phyloP scores from a whole-genome alignment of 1,140 invertebrate genomes.

The Hirudo medicinalis region DNA sequence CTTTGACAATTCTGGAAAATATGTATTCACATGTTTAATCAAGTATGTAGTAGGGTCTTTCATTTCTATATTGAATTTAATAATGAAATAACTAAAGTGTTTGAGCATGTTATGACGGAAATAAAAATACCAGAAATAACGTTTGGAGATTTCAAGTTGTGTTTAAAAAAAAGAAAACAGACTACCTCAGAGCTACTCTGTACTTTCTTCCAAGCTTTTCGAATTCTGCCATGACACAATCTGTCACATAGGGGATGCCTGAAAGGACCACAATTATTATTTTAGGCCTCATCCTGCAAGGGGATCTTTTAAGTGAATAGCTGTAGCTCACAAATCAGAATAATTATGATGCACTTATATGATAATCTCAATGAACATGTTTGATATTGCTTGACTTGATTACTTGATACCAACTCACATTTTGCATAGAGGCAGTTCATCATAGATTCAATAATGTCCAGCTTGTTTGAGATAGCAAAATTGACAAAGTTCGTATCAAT shows the following conservation, averaged over 20 bases:
- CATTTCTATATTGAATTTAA: too few species aligned
- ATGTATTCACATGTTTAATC: conserved; percentile 2
- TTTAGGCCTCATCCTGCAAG: neutral
- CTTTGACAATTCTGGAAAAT: conserved; percentile 66
- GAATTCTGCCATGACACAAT: conserved; percentile 95
- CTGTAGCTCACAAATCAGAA: neutral
- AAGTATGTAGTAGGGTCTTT: too few species aligned
- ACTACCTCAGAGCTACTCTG: conserved; percentile 69
- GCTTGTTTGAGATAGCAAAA: conserved; percentile 94
- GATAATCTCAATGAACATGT: neutral
- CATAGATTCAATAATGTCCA: conserved; percentile 92
- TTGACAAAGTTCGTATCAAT: conserved; percentile 98
- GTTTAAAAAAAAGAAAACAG: neutral
- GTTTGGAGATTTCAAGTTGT: too few species aligned
- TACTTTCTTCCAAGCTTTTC: conserved; percentile 94
- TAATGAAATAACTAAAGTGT: too few species aligned
- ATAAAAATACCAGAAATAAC: too few species aligned
- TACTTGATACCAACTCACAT: conserved; percentile 51
- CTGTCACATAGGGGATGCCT: conserved; percentile 89
- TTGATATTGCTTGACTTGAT: too few species aligned
- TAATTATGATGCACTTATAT: conserved; percentile 2
- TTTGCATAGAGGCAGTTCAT: conserved; percentile 99
- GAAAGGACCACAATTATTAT: conserved; percentile 23
- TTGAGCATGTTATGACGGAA: too few species aligned
- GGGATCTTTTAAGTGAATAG: neutral